Conservation (phyloP, 2,888 invertebrate genomes). For the Hypomecis atomaria region DNA sequence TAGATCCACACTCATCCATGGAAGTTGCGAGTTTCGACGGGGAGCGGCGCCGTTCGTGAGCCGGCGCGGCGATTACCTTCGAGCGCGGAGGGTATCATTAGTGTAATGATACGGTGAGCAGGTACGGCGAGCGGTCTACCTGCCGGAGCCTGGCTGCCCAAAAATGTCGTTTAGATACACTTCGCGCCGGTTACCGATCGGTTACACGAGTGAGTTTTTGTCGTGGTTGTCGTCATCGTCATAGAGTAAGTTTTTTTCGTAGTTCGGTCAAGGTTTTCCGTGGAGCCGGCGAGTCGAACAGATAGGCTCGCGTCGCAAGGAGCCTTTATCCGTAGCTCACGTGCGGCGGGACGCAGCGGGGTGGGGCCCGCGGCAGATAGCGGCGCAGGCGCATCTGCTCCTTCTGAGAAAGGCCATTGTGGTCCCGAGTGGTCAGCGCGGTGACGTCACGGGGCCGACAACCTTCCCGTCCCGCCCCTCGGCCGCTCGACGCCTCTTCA, state of each 20-base stretch:
- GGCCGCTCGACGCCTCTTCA: slow-evolving; percentile 39
- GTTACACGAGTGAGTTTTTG: slow-evolving; percentile 73
- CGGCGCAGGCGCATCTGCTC: slow-evolving; percentile 79
- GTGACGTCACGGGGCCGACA: slow-evolving; percentile 84
- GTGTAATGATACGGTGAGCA: slow-evolving; percentile 78
- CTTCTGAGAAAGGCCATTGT: slow-evolving; percentile 82
- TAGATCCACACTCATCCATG: slow-evolving; percentile 93
- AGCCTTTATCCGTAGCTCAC: slow-evolving; percentile 53
- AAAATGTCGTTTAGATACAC: slow-evolving; percentile 74
- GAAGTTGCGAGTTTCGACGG: slow-evolving; percentile 84
- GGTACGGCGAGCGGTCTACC: slow-evolving; percentile 73
- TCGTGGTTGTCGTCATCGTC: slow-evolving; percentile 57
- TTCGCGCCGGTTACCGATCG: slow-evolving; percentile 59
- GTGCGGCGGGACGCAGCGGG: slow-evolving; percentile 56
- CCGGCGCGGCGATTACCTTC: slow-evolving; percentile 63
- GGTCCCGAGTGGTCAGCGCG: slow-evolving; percentile 80
- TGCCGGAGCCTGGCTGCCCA: slow-evolving; percentile 60
- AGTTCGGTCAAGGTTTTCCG: slow-evolving; percentile 48
- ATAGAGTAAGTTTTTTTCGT: slow-evolving; percentile 57
- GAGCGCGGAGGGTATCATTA: slow-evolving; percentile 64
- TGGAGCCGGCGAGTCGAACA: slow-evolving; percentile 35
- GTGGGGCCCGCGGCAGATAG: slow-evolving; percentile 66
- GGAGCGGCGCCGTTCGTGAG: slow-evolving; percentile 52
- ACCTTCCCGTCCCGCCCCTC: slow-evolving; percentile 68
- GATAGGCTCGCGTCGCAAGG: slow-evolving; percentile 35